Conservation (phyloP, 2,113 vertebrate genomes). For the Lampris megalopsis region DNA sequence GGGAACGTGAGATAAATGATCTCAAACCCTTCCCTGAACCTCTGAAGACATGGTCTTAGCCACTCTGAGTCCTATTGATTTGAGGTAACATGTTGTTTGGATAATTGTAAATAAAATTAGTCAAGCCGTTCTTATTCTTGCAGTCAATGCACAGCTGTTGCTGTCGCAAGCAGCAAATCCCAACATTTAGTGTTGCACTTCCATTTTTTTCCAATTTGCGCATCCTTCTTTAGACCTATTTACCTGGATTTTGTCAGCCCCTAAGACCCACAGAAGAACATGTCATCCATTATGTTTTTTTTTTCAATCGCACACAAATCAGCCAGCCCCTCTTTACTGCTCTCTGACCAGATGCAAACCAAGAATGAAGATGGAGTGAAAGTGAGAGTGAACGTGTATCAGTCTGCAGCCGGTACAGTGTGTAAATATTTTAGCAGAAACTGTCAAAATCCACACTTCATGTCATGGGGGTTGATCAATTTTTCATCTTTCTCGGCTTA, state of each 20-base stretch:
- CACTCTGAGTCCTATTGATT: background rate
- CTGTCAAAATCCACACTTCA: constrained; percentile 59
- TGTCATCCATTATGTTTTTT: too few relatives aligned
- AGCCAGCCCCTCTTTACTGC: constrained; percentile 5
- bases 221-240: background rate
- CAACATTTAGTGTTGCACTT: background rate
- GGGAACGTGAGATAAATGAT: background rate
- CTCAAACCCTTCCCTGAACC: background rate
- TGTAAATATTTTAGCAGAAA: constrained; percentile 63
- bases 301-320: background rate
- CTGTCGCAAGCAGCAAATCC: too few relatives aligned
- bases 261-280: too few relatives aligned
- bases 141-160: too few relatives aligned
- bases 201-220: background rate
- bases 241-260: background rate
- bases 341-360: background rate
- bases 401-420: constrained; percentile 27
- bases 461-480: constrained; percentile 37
- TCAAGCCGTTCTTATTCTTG: too few relatives aligned
- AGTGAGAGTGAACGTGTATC: constrained; percentile 21
- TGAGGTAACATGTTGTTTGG: background rate
- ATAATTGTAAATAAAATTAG: too few relatives aligned
- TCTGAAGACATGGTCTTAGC: background rate
- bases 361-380: too few relatives aligned
- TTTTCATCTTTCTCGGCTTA: constrained; percentile 53